phyloP scores from a whole-genome alignment of 2,797 vertebrate genomes.

The Lacerta viridis region DNA sequence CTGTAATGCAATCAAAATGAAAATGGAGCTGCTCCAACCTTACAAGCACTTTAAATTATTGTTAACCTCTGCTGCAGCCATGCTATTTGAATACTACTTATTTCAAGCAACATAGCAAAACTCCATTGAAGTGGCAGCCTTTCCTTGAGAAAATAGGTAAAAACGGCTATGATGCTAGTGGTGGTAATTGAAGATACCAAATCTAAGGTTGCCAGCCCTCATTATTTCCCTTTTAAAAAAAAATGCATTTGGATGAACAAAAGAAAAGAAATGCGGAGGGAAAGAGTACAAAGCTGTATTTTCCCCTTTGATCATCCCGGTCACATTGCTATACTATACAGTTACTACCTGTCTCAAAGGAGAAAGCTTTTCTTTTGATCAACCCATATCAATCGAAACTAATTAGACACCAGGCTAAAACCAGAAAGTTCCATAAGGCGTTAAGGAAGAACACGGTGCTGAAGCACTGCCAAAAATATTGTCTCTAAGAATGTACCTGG shows the following conservation, averaged over 20 bases:
- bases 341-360: slow-evolving; percentile 27
- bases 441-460: not conserved
- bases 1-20: not conserved
- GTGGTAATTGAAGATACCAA: not conserved
- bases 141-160: not conserved
- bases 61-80: not conserved
- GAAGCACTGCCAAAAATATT: not conserved
- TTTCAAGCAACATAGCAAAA: not conserved
- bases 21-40: not conserved
- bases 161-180: not conserved
- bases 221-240: not conserved
- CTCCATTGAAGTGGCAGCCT: not conserved
- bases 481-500: not conserved
- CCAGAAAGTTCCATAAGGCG: not conserved
- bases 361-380: slow-evolving; percentile 34
- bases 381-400: slow-evolving; percentile 23
- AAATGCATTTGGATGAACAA: slow-evolving; percentile 13
- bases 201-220: not conserved
- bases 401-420: slow-evolving; percentile 21
- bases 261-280: not conserved
- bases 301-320: slow-evolving; percentile 25
- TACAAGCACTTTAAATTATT: slow-evolving; percentile 7
- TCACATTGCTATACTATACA: not conserved
- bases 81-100: not conserved
- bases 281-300: slow-evolving; percentile 20